These are phyloP conservation scores for Dynastes hyllus DNA, from an alignment of 2,888 invertebrate genomes.

Conservation along the genomic window DNA sequence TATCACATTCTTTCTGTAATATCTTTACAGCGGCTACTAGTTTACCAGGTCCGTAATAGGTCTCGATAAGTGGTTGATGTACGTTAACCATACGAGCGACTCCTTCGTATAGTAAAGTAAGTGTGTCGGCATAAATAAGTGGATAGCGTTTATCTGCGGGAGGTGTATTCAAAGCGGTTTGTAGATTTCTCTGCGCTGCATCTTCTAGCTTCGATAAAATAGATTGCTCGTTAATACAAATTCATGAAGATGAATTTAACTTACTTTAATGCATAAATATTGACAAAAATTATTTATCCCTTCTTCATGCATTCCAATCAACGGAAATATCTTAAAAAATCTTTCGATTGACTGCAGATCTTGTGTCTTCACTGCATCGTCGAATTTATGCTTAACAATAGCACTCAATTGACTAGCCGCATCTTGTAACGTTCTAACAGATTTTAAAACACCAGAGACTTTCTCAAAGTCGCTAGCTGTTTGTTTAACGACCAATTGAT, in stretches of 20 bases:
- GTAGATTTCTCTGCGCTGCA: conserved; percentile 82
- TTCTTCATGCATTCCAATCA: conserved; percentile 92
- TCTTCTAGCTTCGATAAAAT: conserved; percentile 73
- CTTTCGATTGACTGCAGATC: conserved; percentile 94
- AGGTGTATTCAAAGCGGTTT: conserved; percentile 78
- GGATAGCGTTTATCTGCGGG: conserved; percentile 81
- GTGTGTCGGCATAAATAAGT: conserved; percentile 88
- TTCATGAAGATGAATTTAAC: neutral
- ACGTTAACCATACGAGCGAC: conserved; percentile 88
- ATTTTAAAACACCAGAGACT: conserved; percentile 81
- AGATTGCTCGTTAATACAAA: conserved; percentile 45
- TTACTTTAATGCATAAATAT: conserved; percentile 88
- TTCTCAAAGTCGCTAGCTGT: conserved; percentile 85
- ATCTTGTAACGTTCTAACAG: conserved; percentile 82
- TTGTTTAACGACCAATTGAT: conserved; percentile 85
- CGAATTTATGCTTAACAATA: conserved; percentile 87
- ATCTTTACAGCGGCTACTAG: conserved; percentile 81
- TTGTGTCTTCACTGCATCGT: conserved; percentile 90
- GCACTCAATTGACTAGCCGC: conserved; percentile 82
- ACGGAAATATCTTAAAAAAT: conserved; percentile 97
- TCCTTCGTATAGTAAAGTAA: conserved; percentile 86
- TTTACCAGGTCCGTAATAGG: conserved; percentile 88
- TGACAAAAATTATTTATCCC: conserved; percentile 91
- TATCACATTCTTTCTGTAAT: conserved; percentile 87
- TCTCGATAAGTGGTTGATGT: conserved; percentile 91